Evolutionary conservation across 2,797 vertebrate species (phyloP), one percentile per base, ranked within the genome.

Genomic region (Pachyuromys duprasi): DNA sequence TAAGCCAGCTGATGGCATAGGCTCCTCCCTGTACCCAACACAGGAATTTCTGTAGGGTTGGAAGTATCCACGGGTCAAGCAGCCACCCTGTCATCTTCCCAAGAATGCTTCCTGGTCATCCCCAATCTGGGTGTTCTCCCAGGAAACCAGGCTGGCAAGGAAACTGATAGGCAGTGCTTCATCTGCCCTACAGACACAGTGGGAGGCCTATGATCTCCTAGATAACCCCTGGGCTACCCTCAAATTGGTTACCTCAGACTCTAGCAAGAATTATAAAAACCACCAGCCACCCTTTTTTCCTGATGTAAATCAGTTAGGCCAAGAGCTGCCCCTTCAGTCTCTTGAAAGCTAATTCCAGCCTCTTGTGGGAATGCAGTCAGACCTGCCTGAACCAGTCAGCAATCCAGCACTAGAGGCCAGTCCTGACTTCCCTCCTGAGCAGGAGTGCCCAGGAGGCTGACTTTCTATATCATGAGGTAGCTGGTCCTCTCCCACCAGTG

Each of bases 361-460:
- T 0, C 33, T 83, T 31, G 55, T 33, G 83, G 93, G 97, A 98
- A 98, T 97, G 97, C 57, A 67, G 97, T 93, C 94, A 90, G 94
- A 98, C 97, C 88, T 28, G 97, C 92, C 84, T 17, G 45, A 12
- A 83, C 79, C 76, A 92, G 75, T 94, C 76, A 15, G 18, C 45
- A 63, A 67, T 69, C 79, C 63, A 60, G 67, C 87, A 78, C 39
- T 13, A 12, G 18, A 83, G 78, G 60, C 1, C 24, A 76, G 42
- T n/a, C 81, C 42, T 24, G 70, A 60, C 79, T 82, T 96, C 42
- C 89, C 65, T 96, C 86, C 86, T 15, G 36, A 87, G 79, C 55
- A 76, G 36, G 14, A 42, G 39, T 90, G 90, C 93, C 96, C 84
- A 36, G 72, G 69, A 81, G 12, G 62, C 74, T 90, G 53, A 26